These are phyloP conservation scores for Neodiprion pinetum DNA, from an alignment of 1,140 invertebrate genomes.

Conservation along the genomic window DNA sequence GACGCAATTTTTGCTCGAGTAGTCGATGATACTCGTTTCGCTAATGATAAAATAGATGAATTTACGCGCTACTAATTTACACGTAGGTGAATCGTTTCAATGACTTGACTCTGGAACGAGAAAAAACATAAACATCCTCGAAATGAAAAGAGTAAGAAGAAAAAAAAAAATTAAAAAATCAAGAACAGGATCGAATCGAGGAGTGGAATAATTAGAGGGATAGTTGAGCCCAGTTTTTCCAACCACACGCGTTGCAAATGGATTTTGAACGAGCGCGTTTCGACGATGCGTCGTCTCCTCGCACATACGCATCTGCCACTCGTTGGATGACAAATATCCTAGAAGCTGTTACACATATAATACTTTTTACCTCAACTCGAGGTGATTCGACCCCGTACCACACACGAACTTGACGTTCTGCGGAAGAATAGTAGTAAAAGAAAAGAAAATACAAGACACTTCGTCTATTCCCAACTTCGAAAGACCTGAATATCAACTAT, in stretches of 20 bases:
- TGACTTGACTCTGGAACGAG: no score
- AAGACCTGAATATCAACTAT: no score
- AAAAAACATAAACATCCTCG: no score
- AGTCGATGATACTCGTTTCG: no score
- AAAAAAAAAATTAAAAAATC: no score
- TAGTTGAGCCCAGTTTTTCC: not conserved
- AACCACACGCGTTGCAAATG: not conserved
- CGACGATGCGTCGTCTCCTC: no score
- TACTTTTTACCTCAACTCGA: not conserved
- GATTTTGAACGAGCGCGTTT: no score
- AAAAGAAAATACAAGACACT: not conserved
- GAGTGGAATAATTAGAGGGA: not conserved
- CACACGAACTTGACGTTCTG: not conserved
- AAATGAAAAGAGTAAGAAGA: no score
- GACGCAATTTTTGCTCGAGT: no score
- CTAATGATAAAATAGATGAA: no score
- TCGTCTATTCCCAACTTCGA: not conserved
- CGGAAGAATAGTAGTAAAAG: not conserved
- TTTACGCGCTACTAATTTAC: no score
- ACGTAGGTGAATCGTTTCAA: no score
- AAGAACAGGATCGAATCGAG: not conserved
- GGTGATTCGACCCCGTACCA: not conserved
- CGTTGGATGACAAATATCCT: not conserved
- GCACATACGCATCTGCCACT: not conserved
- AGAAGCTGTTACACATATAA: not conserved